Conservation (phyloP, 2,888 invertebrate genomes). For the Tigriopus californicus region DNA sequence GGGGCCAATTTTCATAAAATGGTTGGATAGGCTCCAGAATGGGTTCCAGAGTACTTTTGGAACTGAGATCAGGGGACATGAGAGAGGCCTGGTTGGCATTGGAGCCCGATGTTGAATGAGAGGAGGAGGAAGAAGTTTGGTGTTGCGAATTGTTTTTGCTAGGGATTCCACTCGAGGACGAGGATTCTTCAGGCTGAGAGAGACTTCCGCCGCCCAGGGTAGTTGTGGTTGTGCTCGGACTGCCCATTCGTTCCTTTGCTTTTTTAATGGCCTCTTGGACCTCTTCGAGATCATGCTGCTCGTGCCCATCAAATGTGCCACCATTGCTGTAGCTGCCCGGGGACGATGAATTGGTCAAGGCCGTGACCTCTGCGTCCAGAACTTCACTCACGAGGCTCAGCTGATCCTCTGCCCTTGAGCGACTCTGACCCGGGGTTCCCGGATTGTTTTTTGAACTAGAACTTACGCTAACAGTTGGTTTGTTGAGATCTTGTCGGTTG, state of each 20-base stretch:
- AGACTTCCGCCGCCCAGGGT: constrained; percentile 31
- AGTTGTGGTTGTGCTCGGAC: constrained; percentile 32
- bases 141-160: constrained; percentile 60
- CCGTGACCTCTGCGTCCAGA: constrained; percentile 11
- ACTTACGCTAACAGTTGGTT: not conserved
- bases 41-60: constrained; percentile 10
- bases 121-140: constrained; percentile 36
- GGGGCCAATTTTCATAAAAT: constrained; percentile 16
- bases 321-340: not conserved
- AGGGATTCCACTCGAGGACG: constrained; percentile 73
- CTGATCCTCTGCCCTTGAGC: not conserved
- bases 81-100: not conserved
- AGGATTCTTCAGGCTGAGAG: constrained; percentile 59
- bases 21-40: constrained; percentile 12
- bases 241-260: too few relatives aligned
- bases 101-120: constrained; percentile 7
- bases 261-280: too few relatives aligned
- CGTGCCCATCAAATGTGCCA: too few relatives aligned
- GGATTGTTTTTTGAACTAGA: not conserved
- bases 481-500: not conserved
- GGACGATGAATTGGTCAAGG: constrained; percentile 10
- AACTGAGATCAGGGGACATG: constrained; percentile 2
- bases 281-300: too few relatives aligned
- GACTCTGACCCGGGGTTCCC: not conserved
- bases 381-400: constrained; percentile 4